Evolutionary conservation across 2,113 vertebrate species (phyloP), one percentile per base, ranked within the genome.

Genomic region (Pholis gunnellus): DNA sequence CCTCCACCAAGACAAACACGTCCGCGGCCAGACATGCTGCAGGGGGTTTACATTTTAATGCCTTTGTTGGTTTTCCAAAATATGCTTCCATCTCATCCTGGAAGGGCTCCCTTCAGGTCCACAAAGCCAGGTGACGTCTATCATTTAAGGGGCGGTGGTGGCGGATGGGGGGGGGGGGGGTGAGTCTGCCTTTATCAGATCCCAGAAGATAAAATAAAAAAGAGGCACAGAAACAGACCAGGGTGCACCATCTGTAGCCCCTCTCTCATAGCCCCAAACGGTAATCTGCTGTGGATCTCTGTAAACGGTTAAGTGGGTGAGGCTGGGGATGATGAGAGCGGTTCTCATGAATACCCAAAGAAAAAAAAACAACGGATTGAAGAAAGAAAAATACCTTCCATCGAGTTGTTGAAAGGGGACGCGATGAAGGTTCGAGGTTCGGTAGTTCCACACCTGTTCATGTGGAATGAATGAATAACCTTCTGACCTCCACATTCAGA

Each of bases 31-130:
- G 94, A 95, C 94, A 94, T 94, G 95, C 95, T 96, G 94, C 95
- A 89, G 94, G 95, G 94, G 94, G 91, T 95, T 95, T 95, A 95
- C 94, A 94, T 95, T 94, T 94, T 94, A 95, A 95, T 95, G 94
- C 94, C 92, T 95, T 94, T 96, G 95, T 96, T 96, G 94, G 94
- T 95, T 95, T 95, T 96, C 95, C 94, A 96, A 94, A 96, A 96
- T 96, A 95, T 96, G 95, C 95, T 96, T 93, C 93, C 93, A 93
- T 94, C 94, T 93, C 93, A 88, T 94, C 85, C 93, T 93, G 93
- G 91, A 94, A 25, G 85, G 85, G 88, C 85, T 93, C 94, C 94
- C 93, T 88, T 74, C 91, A 88, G 93, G 94, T 94, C 94, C 93
- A 92, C 92, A 91, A 90, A 91, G 94, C 93, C 93, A 93, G 93